Evolutionary conservation across 1,140 invertebrate species (phyloP), one percentile per base, ranked within the genome.

Genomic region (Brachionus koreanus): DNA sequence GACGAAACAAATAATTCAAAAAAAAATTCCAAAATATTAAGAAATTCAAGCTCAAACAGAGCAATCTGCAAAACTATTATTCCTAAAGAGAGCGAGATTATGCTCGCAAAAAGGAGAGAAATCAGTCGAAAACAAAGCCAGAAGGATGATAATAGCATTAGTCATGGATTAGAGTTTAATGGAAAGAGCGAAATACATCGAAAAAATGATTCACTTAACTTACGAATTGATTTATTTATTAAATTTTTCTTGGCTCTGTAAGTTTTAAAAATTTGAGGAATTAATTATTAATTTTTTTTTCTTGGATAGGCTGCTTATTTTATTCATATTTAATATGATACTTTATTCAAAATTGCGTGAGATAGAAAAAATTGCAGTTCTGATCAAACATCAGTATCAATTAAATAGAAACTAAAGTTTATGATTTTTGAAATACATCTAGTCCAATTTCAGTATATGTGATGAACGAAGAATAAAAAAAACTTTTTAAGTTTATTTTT

Each of bases 291-390:
- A 63, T 23, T 25, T 65, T 1, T 57, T 57, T 42, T 23, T 69
- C 12, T 29, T 35, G 6, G 1, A 10, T 52, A 79, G 76, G 25
- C 61, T 79, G 49, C 12, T 79, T 19, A 12, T 79, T 29, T 57
- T 79, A 19, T 19, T 79, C n/a, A 52, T 42, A 39, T 43, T 79
- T 23, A 79, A 79, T 79, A 3, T 79, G 4, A 25, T 79, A 61
- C 76, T 79, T 57, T 79, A 79, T 43, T 3, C 49, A 65, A 79
- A 79, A 61, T 43, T 79, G 16, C 35, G 25, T 19, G 76, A 79
- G 29, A 79, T 79, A 12, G 76, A 79, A 79, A 79, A 79, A 19
- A 79, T 79, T 25, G 76, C 76, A 7, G 29, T 57, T 49, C 23
- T 33, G n/a, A 77, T 77, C 33, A 77, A 37, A 52, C 23, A 77